Conservation (phyloP, 2,113 vertebrate genomes). For the Grantiella picta region DNA sequence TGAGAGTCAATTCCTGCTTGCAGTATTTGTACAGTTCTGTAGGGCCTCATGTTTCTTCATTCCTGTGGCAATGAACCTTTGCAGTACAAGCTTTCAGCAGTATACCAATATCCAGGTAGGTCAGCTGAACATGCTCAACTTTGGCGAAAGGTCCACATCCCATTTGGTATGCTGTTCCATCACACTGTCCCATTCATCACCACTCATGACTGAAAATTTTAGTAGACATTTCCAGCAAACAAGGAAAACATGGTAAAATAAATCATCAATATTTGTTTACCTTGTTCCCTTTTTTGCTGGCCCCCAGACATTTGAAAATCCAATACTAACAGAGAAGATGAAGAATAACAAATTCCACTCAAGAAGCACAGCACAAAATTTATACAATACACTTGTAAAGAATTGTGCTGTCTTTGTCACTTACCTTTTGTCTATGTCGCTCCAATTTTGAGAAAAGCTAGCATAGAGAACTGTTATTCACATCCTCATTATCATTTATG, state of each 20-base stretch:
- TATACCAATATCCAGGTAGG: constrained; percentile 10
- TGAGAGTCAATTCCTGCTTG: background rate
- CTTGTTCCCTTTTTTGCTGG: background rate
- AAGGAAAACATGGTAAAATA: background rate
- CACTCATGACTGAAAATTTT: background rate
- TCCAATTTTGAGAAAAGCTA: background rate
- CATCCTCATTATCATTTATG: background rate
- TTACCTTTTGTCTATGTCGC: background rate
- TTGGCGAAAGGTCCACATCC: background rate
- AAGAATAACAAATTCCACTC: background rate
- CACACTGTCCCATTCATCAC: background rate
- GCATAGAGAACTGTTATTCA: background rate
- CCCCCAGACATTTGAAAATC: background rate
- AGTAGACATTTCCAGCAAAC: background rate
- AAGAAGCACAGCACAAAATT: background rate
- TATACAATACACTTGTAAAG: background rate
- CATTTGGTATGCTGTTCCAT: background rate
- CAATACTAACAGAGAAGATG: background rate
- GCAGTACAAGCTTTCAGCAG: constrained; percentile 22
- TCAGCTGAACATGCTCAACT: background rate
- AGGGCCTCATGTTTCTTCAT: constrained; percentile 1
- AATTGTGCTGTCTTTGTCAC: background rate
- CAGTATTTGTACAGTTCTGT: constrained; percentile 20
- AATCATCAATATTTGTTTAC: background rate
- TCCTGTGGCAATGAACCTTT: constrained; percentile 9